Evolutionary conservation across 2,888 invertebrate species (phyloP).

Genomic region (Polydrusus tereticollis): DNA sequence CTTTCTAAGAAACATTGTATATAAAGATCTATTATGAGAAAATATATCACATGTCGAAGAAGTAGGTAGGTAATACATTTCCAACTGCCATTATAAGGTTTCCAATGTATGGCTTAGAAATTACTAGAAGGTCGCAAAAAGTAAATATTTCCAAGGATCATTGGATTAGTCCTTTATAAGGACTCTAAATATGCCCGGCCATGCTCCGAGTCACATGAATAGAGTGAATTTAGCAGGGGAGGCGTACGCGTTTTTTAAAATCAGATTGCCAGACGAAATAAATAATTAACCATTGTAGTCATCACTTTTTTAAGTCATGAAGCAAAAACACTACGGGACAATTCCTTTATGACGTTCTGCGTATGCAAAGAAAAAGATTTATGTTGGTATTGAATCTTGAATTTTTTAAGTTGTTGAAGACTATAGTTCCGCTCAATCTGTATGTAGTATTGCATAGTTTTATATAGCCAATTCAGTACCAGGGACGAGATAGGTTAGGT

Average conservation of each 20-base stretch:
- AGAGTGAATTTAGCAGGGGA: background rate
- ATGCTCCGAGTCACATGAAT: constrained; percentile 21
- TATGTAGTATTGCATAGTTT: no score
- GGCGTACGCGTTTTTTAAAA: background rate
- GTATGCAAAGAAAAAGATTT: no score
- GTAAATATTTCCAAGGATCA: constrained; percentile 59
- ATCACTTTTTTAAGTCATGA: no score
- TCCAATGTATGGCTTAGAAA: constrained; percentile 52
- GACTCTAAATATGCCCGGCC: constrained; percentile 55
- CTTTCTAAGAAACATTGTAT: constrained; percentile 16
- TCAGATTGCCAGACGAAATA: background rate
- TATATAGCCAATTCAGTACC: no score
- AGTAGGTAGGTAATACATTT: constrained; percentile 30
- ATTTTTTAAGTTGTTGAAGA: no score
- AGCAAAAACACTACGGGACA: no score
- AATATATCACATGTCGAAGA: constrained; percentile 36
- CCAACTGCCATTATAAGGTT: constrained; percentile 42
- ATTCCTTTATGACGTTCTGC: no score
- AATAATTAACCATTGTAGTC: no score
- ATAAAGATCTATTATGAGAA: constrained; percentile 13
- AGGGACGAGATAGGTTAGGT: no score
- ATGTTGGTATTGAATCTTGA: no score
- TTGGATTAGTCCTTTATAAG: constrained; percentile 59
- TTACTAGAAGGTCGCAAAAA: constrained; percentile 54
- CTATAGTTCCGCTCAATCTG: no score